Evolutionary conservation across 2,888 invertebrate species (phyloP).

Genomic region (Pheosia tremula): DNA sequence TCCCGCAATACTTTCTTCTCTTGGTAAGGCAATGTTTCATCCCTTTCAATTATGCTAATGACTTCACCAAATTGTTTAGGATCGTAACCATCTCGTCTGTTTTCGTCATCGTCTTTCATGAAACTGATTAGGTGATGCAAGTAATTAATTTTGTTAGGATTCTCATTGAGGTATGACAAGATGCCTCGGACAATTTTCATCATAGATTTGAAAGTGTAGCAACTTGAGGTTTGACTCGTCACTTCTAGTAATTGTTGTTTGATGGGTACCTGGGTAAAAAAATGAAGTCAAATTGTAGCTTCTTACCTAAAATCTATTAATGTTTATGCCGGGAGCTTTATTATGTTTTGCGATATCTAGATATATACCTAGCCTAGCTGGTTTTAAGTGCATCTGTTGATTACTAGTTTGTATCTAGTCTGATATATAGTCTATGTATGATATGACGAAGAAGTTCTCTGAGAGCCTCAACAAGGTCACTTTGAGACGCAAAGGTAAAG

Average conservation of each 20-base stretch:
- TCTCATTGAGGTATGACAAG: background rate
- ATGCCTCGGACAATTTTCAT: constrained; percentile 1
- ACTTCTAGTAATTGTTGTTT: background rate
- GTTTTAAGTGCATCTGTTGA: no score
- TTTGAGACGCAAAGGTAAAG: no score
- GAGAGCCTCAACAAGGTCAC: no score
- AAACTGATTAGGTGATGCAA: background rate
- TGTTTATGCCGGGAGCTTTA: no score
- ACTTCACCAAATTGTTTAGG: background rate
- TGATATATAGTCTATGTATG: no score
- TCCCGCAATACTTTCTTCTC: background rate
- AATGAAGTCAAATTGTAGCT: background rate
- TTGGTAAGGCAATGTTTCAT: background rate
- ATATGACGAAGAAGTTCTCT: no score
- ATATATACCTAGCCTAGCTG: no score
- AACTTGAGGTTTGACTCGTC: background rate
- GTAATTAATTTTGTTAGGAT: constrained; percentile 3
- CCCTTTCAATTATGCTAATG: background rate
- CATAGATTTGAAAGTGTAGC: background rate
- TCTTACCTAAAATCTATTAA: background rate
- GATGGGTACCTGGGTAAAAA: background rate
- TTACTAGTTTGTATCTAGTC: no score
- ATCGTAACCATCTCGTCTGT: background rate
- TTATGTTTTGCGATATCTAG: no score
- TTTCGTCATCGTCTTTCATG: background rate